Conservation (phyloP, 2,113 vertebrate genomes). For the Mungos mungo region DNA sequence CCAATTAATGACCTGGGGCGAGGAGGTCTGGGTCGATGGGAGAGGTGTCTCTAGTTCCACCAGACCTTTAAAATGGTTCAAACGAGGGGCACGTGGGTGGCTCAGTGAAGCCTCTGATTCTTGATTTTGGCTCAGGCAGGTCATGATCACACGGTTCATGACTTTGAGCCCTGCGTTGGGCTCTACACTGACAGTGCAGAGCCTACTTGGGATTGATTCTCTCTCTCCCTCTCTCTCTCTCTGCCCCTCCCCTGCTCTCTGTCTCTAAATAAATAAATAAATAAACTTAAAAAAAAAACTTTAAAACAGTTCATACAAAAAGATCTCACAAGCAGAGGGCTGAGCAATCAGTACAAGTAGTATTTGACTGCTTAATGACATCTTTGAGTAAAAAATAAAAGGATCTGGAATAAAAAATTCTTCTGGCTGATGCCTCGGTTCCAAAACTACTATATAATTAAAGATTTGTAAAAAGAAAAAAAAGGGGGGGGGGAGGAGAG, state of each 20-base stretch:
- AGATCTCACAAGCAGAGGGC: background rate
- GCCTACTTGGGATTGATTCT: no score
- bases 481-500: background rate
- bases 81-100: background rate
- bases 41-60: background rate
- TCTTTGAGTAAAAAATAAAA: background rate
- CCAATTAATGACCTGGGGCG: background rate
- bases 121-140: no score
- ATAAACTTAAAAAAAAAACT: background rate
- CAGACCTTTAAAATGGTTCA: conserved; percentile 23
- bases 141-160: no score
- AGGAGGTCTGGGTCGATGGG: background rate
- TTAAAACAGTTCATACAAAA: conserved; percentile 48
- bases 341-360: background rate
- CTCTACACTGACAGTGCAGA: no score
- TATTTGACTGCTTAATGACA: conserved; percentile 24
- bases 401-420: conserved; percentile 12
- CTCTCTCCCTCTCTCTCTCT: no score
- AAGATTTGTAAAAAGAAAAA: conserved; percentile 15
- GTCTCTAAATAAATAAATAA: no score
- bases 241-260: no score
- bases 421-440: background rate
- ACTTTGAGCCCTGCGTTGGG: no score
- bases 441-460: conserved; percentile 19
- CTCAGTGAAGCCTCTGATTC: no score